phyloP scores from a whole-genome alignment of 2,113 vertebrate species.

The Grammomys surdaster region DNA sequence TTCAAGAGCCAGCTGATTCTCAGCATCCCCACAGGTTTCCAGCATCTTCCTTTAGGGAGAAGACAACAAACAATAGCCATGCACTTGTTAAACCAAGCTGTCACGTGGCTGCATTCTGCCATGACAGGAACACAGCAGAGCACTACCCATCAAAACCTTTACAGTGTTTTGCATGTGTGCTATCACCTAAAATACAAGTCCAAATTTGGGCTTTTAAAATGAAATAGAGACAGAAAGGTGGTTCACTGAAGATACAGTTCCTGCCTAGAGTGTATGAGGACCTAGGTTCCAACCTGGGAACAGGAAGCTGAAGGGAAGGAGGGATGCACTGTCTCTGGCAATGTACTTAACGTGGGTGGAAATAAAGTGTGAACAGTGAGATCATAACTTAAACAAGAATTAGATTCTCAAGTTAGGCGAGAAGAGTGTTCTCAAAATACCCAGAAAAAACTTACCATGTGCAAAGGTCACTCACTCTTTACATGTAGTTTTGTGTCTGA shows the following conservation, averaged over 20 bases:
- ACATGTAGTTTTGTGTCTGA: background rate
- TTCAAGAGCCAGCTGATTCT: slow-evolving; percentile 95
- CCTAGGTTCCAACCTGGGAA: background rate
- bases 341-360: accelerated
- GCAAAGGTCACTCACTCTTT: background rate
- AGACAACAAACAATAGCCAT: background rate
- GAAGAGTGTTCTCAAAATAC: background rate
- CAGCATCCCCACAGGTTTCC: slow-evolving; percentile 96
- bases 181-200: background rate
- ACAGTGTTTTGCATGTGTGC: background rate
- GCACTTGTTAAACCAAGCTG: background rate
- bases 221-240: background rate
- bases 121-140: no score
- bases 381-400: background rate
- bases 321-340: background rate
- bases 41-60: slow-evolving; percentile 94
- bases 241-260: background rate
- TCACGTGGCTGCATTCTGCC: background rate
- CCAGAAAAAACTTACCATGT: background rate
- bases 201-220: background rate
- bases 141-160: background rate
- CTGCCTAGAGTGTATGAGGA: background rate
- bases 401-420: background rate
- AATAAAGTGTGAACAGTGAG: background rate
- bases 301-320: background rate